Evolutionary conservation across 2,888 invertebrate species (phyloP).

Genomic region (Gastracanthus pulcherrimus): DNA sequence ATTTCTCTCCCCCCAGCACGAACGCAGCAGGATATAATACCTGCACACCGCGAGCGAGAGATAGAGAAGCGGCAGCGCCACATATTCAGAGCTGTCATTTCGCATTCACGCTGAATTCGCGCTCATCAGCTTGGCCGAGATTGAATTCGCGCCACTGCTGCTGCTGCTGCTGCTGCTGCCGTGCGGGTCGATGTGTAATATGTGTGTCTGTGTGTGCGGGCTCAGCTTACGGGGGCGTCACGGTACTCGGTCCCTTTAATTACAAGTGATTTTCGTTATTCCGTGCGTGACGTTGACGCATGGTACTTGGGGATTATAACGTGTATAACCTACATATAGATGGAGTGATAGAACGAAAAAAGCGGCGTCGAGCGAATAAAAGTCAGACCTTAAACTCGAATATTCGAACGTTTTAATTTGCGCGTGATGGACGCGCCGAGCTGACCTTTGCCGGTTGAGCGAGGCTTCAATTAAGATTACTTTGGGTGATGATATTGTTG

Average conservation of each 20-base stretch:
- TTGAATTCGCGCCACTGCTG: slow-evolving; percentile 41
- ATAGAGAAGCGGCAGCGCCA: not conserved
- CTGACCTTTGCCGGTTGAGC: not conserved
- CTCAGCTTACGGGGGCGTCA: slow-evolving; percentile 44
- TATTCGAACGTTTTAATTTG: slow-evolving; percentile 1
- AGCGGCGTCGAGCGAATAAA: slow-evolving; percentile 10
- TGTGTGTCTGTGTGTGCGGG: not conserved
- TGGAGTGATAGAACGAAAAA: not conserved
- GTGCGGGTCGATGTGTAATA: not conserved
- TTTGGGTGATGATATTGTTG: too few relatives aligned
- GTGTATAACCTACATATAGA: not conserved
- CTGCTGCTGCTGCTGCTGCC: not conserved
- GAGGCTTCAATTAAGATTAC: not conserved
- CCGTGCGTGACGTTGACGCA: slow-evolving; percentile 48
- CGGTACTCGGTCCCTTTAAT: slow-evolving; percentile 51
- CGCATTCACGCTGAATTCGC: slow-evolving; percentile 52
- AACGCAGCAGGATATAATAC: slow-evolving; percentile 14
- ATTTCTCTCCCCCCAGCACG: slow-evolving; percentile 15
- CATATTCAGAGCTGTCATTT: slow-evolving; percentile 53
- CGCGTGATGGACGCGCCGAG: not conserved
- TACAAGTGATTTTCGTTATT: slow-evolving; percentile 55
- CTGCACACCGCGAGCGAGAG: not conserved
- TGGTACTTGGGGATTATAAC: slow-evolving; percentile 46
- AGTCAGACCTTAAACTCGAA: slow-evolving; percentile 2
- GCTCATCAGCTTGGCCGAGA: slow-evolving; percentile 47